Conservation (phyloP, 2,797 vertebrate genomes). For the Aythya fuligula region DNA sequence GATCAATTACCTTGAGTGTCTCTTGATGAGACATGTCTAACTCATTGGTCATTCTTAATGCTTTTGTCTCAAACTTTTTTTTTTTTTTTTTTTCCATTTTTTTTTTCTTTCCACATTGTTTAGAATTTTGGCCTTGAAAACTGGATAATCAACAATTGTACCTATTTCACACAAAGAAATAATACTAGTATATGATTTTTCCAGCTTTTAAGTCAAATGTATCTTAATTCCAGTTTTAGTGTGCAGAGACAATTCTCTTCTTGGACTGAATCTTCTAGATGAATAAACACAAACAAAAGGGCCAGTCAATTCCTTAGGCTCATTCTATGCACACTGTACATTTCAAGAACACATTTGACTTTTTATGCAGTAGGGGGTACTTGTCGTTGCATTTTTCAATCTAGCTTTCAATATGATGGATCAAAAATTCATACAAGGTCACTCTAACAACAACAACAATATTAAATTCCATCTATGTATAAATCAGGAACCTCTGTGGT, state of each 20-base stretch:
- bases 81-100: background rate
- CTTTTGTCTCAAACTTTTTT: background rate
- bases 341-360: constrained; percentile 49
- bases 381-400: constrained; percentile 32
- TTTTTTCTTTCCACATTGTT: background rate
- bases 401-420: constrained; percentile 45
- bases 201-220: background rate
- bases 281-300: constrained; percentile 1
- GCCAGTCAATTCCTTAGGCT: background rate
- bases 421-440: constrained; percentile 60
- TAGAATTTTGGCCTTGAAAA: background rate
- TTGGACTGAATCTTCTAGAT: background rate
- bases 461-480: constrained; percentile 43
- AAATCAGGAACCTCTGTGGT: constrained; percentile 21
- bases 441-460: constrained; percentile 28
- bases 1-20: background rate
- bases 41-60: background rate
- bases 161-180: background rate
- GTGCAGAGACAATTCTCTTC: background rate
- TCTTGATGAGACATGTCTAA: background rate
- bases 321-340: background rate
- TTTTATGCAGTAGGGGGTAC: constrained; percentile 37
- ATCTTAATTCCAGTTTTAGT: background rate
- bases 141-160: background rate
- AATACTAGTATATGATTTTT: background rate